Evolutionary conservation across 2,797 vertebrate species (phyloP).

Genomic region (Gobio occitaniae): DNA sequence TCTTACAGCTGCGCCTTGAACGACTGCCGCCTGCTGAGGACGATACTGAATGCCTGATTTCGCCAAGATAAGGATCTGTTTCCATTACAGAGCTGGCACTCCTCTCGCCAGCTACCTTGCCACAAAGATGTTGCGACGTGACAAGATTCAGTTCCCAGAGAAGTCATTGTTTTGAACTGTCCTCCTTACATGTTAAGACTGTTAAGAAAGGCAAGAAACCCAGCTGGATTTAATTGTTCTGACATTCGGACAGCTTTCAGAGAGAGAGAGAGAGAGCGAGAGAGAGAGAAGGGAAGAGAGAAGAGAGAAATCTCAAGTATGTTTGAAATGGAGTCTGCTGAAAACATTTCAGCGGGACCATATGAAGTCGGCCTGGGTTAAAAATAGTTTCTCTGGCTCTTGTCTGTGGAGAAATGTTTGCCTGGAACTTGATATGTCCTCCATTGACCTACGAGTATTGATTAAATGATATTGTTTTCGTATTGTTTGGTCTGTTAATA

Average conservation of each 20-base stretch:
- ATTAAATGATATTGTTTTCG: conserved; percentile 27
- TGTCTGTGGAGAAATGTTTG: conserved; percentile 18
- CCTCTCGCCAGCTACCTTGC: conserved; percentile 6
- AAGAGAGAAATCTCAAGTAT: conserved; percentile 49
- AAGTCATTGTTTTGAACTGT: conserved; percentile 26
- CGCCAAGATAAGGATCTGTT: conserved; percentile 62
- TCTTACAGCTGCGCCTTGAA: conserved; percentile 69
- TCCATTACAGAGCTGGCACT: conserved; percentile 50
- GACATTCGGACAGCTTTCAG: conserved; percentile 49
- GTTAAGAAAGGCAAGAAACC: conserved; percentile 13
- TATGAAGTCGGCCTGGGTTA: conserved; percentile 50
- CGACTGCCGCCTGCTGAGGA: conserved; percentile 73
- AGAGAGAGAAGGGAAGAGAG: conserved; percentile 19
- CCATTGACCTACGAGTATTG: conserved; percentile 43
- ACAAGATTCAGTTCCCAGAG: conserved; percentile 20
- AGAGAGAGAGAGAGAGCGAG: conserved; percentile 23
- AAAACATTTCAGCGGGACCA: conserved; percentile 47
- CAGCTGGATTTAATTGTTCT: conserved; percentile 38
- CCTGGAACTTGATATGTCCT: conserved; percentile 39
- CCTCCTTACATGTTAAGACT: conserved; percentile 16
- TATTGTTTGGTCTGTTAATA: conserved; percentile 38
- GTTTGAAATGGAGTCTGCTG: conserved; percentile 57
- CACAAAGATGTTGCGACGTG: conserved; percentile 24
- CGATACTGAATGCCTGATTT: conserved; percentile 53
- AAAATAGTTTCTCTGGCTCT: conserved; percentile 55